phyloP scores from a whole-genome alignment of 2,113 vertebrate species.

The Cyphotilapia sp. region DNA sequence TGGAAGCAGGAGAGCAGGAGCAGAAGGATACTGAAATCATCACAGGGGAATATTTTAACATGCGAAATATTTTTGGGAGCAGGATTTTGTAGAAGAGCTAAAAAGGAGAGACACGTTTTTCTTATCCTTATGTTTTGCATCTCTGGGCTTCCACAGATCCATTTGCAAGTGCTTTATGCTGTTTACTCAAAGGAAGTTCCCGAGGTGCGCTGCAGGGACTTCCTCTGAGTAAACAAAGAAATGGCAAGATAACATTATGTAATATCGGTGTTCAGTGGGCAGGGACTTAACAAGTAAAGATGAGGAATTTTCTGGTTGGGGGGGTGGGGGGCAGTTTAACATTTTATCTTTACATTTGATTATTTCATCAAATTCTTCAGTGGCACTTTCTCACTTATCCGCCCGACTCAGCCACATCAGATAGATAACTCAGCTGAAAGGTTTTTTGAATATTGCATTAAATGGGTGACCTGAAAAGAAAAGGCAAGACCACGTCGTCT shows the following conservation, averaged over 20 bases:
- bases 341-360: not conserved
- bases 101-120: not conserved
- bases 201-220: not conserved
- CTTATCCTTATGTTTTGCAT: not conserved
- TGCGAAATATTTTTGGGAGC: not conserved
- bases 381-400: not conserved
- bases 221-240: not conserved
- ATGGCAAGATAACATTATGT: fast-evolving
- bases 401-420: fast-evolving
- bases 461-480: not conserved
- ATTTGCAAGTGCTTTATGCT: fast-evolving
- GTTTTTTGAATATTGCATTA: fast-evolving
- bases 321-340: not conserved
- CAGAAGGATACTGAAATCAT: not conserved
- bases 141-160: not conserved
- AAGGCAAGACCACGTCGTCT: fast-evolving
- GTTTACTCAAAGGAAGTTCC: not conserved
- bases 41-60: not conserved
- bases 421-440: too few species aligned
- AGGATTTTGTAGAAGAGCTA: fast-evolving
- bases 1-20: not conserved
- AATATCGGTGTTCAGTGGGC: fast-evolving
- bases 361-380: not conserved
- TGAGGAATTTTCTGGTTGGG: not conserved
- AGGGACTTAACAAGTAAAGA: not conserved